These are phyloP conservation scores for Synergus itoensis DNA, from an alignment of 2,888 invertebrate genomes.

Conservation along the genomic window DNA sequence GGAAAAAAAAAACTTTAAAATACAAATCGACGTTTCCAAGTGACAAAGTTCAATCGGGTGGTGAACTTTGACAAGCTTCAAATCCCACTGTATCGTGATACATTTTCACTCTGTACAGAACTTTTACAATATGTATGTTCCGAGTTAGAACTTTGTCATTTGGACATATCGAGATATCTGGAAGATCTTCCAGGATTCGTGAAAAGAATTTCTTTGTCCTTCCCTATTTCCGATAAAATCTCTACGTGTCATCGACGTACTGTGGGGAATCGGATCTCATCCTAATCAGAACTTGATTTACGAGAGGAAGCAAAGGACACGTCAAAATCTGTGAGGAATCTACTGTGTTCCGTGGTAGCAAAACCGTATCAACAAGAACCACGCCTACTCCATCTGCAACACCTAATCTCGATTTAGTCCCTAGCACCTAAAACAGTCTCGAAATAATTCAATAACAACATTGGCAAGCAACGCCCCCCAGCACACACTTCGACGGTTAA, in stretches of 20 bases:
- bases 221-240: background rate
- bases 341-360: constrained; percentile 3
- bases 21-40: too few species aligned
- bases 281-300: constrained; percentile 48
- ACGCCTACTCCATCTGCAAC: constrained; percentile 69
- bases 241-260: background rate
- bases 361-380: constrained; percentile 44
- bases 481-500: constrained; percentile 40
- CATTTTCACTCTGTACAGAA: background rate
- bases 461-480: constrained; percentile 62
- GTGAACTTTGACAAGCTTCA: too few species aligned
- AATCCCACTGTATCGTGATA: too few species aligned
- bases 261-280: constrained; percentile 49
- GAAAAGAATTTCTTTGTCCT: background rate
- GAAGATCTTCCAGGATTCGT: background rate
- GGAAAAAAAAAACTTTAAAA: too few species aligned
- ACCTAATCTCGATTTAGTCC: constrained; percentile 65
- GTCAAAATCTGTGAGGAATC: constrained; percentile 30
- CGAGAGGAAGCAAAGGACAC: constrained; percentile 37
- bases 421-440: constrained; percentile 68
- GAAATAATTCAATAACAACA: constrained; percentile 73
- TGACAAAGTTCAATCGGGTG: too few species aligned
- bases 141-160: constrained; percentile 5
- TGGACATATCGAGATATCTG: background rate
- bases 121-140: background rate